Evolutionary conservation across 2,113 vertebrate species (phyloP).

Genomic region (Meriones unguiculatus): DNA sequence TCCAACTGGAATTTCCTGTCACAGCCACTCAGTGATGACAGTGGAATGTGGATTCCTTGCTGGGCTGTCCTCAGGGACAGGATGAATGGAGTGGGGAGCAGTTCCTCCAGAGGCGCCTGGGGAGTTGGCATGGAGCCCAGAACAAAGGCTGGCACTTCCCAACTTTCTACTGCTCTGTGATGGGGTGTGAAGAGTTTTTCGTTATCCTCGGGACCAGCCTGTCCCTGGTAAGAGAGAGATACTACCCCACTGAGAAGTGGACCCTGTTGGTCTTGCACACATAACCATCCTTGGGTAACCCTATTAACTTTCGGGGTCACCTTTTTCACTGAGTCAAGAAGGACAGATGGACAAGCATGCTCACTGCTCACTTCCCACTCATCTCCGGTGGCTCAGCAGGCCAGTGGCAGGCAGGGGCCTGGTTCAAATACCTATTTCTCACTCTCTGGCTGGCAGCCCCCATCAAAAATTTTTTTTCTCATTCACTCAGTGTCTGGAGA

Average conservation of each 20-base stretch:
- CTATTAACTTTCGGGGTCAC: not conserved
- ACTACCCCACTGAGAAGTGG: fast-evolving
- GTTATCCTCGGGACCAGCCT: not conserved
- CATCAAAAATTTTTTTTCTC: not conserved
- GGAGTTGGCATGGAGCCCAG: not conserved
- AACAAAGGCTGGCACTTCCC: not conserved
- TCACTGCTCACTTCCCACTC: fast-evolving
- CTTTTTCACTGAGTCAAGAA: not conserved
- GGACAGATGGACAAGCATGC: fast-evolving
- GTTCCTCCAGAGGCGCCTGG: not conserved
- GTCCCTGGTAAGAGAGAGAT: not conserved
- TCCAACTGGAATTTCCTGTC: not conserved
- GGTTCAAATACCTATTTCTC: not conserved
- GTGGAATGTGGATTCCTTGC: not conserved
- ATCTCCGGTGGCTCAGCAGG: not conserved
- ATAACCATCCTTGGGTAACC: no score
- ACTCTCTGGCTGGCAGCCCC: not conserved
- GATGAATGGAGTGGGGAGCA: not conserved
- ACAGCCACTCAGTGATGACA: not conserved
- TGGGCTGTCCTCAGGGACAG: not conserved
- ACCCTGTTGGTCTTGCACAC: not conserved
- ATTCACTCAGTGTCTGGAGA: not conserved
- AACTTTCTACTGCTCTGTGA: not conserved
- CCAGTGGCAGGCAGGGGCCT: not conserved
- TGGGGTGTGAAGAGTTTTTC: not conserved